Base-by-base conservation (phyloP, 1,140 invertebrate species). In the Eulimnadia texana region DNA sequence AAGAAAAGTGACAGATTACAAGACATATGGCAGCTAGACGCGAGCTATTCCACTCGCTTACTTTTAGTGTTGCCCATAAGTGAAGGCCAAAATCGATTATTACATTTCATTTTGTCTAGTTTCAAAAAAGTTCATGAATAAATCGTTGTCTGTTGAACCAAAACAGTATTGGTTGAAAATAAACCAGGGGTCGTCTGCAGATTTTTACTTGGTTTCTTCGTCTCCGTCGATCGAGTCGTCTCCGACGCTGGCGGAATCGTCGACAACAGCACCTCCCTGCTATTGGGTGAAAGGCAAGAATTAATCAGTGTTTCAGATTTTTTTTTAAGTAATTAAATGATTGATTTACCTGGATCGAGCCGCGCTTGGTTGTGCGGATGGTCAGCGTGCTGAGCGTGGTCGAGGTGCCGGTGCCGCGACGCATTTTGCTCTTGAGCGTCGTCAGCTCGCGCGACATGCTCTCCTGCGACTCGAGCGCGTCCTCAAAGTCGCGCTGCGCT, bases 401-500 rank as follows among this genome's bases (percentile, higher is more conserved):
- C 6, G 33, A 23, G 55, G 33, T 33, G 11, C 10, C 10, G 2
- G 55, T 27, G 10, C 55, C 55, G 16, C 55, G 55, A 2, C 90
- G 86, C 59, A 93, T 76, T 78, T 92, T 93, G 70, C 84, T 91
- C 72, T 90, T 88, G 33, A 93, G 78, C 72, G 87, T 88, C 69
- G 82, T 83, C 65, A 88, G 81, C 76, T 93, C 91, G 60, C 90
- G 73, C 13, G 82, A 80, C 69, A 92, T 80, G 53, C 83, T 81
- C 74, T 93, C 91, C 71, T 93, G 84, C 50, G 83, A 81, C 76
- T 93, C 90, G 51, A 88, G 74, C 77, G 91, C 81, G 70, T 98
- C 95, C 73, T 98, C 94, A 66, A 92, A 82, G 71, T 98, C 93
- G 56, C 93, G 78, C 74, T 96, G 91, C 29, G 86, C 84, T 78